Percentiles rank a stretch among this genome's conserved stretches.
Conservation (phyloP, 1,140 invertebrate genomes). For the Lordiphosa stackelbergi region DNA sequence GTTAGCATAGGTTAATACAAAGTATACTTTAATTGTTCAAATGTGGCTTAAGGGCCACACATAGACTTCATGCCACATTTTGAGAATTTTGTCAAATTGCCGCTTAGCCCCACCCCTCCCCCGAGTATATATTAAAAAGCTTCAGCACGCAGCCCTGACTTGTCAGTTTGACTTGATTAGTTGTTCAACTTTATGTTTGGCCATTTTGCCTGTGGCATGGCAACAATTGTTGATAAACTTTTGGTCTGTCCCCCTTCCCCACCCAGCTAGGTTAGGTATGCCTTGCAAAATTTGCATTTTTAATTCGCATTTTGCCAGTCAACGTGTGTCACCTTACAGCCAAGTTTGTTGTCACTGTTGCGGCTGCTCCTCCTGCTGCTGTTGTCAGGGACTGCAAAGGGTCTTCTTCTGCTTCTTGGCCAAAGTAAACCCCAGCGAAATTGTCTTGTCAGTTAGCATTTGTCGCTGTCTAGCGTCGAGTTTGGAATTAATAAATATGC, state of each 20-base stretch:
- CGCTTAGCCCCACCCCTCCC: not conserved
- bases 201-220: conserved; percentile 6
- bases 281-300: conserved; percentile 64
- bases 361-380: no score
- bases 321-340: conserved; percentile 53
- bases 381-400: conserved; percentile 23
- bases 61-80: conserved; percentile 17
- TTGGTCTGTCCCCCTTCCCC: not conserved
- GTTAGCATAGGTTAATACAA: no score
- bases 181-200: conserved; percentile 34
- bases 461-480: conserved; percentile 48
- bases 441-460: conserved; percentile 75
- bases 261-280: conserved; percentile 13
- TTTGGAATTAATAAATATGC: conserved; percentile 59
- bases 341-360: conserved; percentile 38
- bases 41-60: no score
- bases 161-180: conserved; percentile 47
- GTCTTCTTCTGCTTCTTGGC: conserved; percentile 19
- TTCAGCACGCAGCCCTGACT: conserved; percentile 3
- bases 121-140: no score
- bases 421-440: conserved; percentile 56
- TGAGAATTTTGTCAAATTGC: not conserved
- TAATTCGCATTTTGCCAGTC: conserved; percentile 64
- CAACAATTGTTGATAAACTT: conserved; percentile 35
- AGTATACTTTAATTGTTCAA: no score